phyloP scores from a whole-genome alignment of 2,113 vertebrate genomes.

The Haemorhous mexicanus region DNA sequence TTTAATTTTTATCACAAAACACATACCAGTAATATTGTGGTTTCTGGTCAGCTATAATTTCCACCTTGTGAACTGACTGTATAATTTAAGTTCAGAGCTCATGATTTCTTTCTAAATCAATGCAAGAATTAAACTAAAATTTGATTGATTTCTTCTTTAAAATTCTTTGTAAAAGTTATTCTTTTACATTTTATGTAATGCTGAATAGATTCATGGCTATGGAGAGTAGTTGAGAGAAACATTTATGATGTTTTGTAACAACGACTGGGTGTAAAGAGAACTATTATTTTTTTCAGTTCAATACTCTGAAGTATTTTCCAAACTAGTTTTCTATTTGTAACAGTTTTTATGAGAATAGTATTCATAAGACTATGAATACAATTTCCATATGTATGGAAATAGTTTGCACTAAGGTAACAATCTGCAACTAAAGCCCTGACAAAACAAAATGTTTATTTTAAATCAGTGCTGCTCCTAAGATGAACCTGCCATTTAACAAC shows the following conservation, averaged over 20 bases:
- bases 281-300: not conserved
- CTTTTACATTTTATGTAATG: not conserved
- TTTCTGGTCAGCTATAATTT: not conserved
- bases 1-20: not conserved
- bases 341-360: not conserved
- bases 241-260: not conserved
- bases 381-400: not conserved
- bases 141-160: not conserved
- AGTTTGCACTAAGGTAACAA: not conserved
- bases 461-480: not conserved
- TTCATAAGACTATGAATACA: not conserved
- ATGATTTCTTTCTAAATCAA: not conserved
- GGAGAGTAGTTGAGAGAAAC: not conserved
- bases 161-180: not conserved
- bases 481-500: not conserved
- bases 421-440: not conserved
- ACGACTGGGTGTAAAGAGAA: not conserved
- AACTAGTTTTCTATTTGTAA: not conserved
- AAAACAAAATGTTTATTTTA: not conserved
- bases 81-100: not conserved
- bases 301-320: not conserved
- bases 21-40: accelerated
- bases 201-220: not conserved
- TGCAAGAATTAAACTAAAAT: not conserved
- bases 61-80: not conserved